These are phyloP conservation scores for Cabera pusaria DNA, from an alignment of 2,888 invertebrate species.

Conservation along the genomic window DNA sequence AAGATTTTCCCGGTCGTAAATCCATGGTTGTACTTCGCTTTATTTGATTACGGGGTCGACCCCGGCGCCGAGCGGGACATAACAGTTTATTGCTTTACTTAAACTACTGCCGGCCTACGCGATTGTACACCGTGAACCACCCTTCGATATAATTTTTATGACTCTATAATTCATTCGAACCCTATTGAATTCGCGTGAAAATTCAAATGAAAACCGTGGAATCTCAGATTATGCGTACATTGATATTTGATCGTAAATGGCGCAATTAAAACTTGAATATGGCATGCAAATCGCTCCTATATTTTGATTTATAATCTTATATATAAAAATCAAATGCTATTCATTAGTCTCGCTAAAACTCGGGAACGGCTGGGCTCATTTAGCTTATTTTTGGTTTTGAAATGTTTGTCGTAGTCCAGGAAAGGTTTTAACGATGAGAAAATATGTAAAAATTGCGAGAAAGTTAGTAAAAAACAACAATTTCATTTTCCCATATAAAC, in stretches of 20 bases:
- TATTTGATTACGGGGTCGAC: slow-evolving; percentile 62
- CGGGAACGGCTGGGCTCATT: too few relatives aligned
- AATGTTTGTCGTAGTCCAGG: too few relatives aligned
- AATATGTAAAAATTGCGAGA: too few relatives aligned
- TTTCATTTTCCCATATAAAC: too few relatives aligned
- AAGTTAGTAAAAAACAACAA: too few relatives aligned
- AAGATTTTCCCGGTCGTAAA: slow-evolving; percentile 55
- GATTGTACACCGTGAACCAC: slow-evolving; percentile 29
- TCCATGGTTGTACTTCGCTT: slow-evolving; percentile 54
- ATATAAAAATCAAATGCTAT: too few relatives aligned
- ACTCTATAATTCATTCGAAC: slow-evolving; percentile 34
- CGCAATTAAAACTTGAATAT: slow-evolving; percentile 26
- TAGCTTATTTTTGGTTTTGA: too few relatives aligned
- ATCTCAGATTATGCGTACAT: slow-evolving; percentile 9
- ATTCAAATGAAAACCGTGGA: slow-evolving; percentile 5
- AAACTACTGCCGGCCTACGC: slow-evolving; percentile 45
- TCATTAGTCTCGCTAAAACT: too few relatives aligned
- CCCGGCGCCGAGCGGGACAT: slow-evolving; percentile 53
- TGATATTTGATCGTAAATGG: slow-evolving; percentile 11
- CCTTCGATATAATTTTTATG: slow-evolving; percentile 37
- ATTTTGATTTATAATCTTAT: slow-evolving; percentile 1
- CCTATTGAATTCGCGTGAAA: slow-evolving; percentile 28
- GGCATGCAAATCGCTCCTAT: slow-evolving; percentile 13
- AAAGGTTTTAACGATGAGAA: too few relatives aligned
- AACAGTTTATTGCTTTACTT: slow-evolving; percentile 63